Base-by-base conservation (phyloP, 2,797 vertebrate genomes). In the Pelochelys cantorii region DNA sequence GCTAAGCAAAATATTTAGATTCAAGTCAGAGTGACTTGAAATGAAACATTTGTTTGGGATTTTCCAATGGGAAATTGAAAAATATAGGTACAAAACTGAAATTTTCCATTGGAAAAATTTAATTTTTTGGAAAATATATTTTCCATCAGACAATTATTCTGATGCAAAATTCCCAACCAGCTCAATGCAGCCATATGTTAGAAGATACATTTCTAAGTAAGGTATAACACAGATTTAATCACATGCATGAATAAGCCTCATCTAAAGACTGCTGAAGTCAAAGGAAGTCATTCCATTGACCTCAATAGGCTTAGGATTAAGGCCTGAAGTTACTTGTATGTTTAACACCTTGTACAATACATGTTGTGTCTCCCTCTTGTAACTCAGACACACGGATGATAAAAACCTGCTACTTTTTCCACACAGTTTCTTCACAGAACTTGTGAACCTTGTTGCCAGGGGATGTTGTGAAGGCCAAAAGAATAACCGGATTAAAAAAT, bases 1-100 rank as follows among this genome's bases (percentile, higher is more conserved):
- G 34, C 81, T 75, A 87, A 86, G 95, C 31, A 90, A 92, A 93
- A 8, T 93, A 95, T 94, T 95, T 96, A 87, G 79, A 65, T 88
- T 31, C 62, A 54, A 27, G 53, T 90, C 86, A 96, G 84, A 89
- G 68, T 93, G 84, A 55, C 86, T 56, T 85, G 53, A 29, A 86
- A 87, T 83, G 83, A 90, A 92, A 83, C 20, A 87, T 1, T 79
- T 1, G 1, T 17, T 2, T 91, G 90, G 87, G 42, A 85, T 94
- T 94, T 94, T 90, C 74, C 23, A 80, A 34, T 57, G 55, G 74
- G 89, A 95, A 93, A 78, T 12, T 29, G 78, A 57, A 9, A 7
- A 34, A 91, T 85, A 55, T 77, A 77, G 25, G 42, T 77, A 18
- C 68, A 52, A 52, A 77, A 77, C 7, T 52, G 23, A 77, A 77